Evolutionary conservation across 2,888 invertebrate genomes (phyloP).

Genomic region (Balanococcus diminutus): DNA sequence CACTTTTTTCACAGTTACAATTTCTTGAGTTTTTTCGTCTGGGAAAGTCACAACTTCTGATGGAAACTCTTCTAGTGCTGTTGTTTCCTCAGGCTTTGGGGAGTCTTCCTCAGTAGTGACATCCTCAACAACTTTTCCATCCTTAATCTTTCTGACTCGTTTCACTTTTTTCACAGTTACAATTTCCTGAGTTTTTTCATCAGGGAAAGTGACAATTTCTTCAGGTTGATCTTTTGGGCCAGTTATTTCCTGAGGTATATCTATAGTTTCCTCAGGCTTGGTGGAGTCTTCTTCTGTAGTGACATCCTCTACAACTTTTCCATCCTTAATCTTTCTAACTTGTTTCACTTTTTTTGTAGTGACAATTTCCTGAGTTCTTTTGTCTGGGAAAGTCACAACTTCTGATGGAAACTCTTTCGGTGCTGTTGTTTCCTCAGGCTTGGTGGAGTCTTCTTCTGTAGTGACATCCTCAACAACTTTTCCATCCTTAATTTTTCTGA

Average conservation of each 20-base stretch:
- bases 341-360: conserved; percentile 5
- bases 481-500: neutral
- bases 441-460: neutral
- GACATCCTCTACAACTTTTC: neutral
- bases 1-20: neutral
- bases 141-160: neutral
- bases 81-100: neutral
- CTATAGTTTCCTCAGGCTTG: neutral
- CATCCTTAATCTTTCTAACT: neutral
- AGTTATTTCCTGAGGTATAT: too few relatives aligned
- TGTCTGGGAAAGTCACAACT: neutral
- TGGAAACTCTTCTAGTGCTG: neutral
- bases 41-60: neutral
- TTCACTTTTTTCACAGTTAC: conserved; percentile 44
- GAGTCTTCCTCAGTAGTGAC: neutral
- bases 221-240: neutral
- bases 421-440: neutral
- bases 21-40: neutral
- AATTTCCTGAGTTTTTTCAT: conserved; percentile 56
- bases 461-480: neutral
- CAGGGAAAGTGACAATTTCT: neutral
- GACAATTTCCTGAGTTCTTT: conserved; percentile 56
- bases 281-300: neutral
- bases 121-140: neutral
- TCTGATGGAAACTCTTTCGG: neutral